Evolutionary conservation across 2,888 invertebrate genomes (phyloP).

Genomic region (Gymnocheta viridis): DNA sequence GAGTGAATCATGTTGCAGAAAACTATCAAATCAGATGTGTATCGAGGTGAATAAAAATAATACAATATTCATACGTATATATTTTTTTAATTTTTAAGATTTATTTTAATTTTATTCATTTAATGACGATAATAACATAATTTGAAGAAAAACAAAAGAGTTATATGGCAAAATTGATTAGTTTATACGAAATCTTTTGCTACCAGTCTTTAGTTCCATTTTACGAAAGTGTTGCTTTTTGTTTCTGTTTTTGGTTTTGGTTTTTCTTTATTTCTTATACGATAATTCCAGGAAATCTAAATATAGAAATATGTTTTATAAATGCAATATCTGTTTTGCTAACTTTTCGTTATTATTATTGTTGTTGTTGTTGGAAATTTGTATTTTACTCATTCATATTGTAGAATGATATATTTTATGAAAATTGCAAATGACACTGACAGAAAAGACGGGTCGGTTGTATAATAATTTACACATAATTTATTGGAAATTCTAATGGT

Average conservation of each 20-base stretch:
- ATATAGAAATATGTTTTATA: constrained; percentile 63
- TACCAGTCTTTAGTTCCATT: constrained; percentile 28
- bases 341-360: constrained; percentile 30
- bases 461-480: constrained; percentile 46
- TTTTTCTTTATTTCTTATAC: constrained; percentile 39
- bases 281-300: constrained; percentile 65
- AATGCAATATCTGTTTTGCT: constrained; percentile 62
- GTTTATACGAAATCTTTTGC: background rate
- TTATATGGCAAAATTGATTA: constrained; percentile 23
- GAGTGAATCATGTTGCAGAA: too few species aligned
- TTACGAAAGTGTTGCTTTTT: constrained; percentile 22
- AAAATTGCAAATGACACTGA: constrained; percentile 51
- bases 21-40: too few species aligned
- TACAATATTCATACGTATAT: background rate
- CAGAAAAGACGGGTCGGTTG: constrained; percentile 29
- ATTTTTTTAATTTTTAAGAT: background rate
- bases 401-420: constrained; percentile 46
- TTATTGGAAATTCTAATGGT: constrained; percentile 45
- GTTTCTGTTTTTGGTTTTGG: constrained; percentile 5
- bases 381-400: constrained; percentile 52
- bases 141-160: constrained; percentile 5
- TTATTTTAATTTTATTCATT: background rate
- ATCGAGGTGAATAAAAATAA: background rate
- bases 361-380: constrained; percentile 27
- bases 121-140: background rate